Evolutionary conservation across 1,140 invertebrate genomes (phyloP).

Genomic region (Drosophila chauvacae): DNA sequence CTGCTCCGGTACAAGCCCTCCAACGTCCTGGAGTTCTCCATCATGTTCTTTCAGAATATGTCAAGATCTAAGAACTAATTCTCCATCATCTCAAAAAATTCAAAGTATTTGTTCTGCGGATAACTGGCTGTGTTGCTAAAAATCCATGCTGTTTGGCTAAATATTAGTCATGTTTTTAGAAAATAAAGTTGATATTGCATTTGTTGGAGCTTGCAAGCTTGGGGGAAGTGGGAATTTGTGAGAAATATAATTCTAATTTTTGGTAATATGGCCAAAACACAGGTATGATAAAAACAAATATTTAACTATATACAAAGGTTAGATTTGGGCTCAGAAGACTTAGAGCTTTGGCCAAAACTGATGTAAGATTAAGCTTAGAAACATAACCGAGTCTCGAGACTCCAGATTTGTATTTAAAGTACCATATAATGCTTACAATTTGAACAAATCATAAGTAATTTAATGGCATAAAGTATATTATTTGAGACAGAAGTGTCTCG

Average conservation of each 20-base stretch:
- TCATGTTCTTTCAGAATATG: constrained; percentile 79
- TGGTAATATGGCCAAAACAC: too few species aligned
- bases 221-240: not conserved
- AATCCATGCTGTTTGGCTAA: not conserved
- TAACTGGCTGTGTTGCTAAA: not conserved
- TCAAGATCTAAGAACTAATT: not conserved
- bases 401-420: too few species aligned
- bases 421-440: too few species aligned
- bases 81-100: not conserved
- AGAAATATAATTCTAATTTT: not conserved
- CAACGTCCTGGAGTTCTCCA: constrained; percentile 75
- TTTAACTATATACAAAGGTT: too few species aligned
- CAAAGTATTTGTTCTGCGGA: not conserved
- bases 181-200: not conserved
- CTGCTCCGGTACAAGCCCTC: constrained; percentile 73
- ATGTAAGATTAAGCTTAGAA: too few species aligned
- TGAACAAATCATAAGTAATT: too few species aligned
- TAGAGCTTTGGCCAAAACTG: too few species aligned
- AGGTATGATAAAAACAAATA: not conserved
- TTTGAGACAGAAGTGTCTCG: too few species aligned
- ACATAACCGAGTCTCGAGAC: too few species aligned
- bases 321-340: too few species aligned
- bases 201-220: not conserved
- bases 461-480: too few species aligned
- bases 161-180: not conserved